phyloP scores from a whole-genome alignment of 1,140 invertebrate species.

The Aphidius gifuensis region DNA sequence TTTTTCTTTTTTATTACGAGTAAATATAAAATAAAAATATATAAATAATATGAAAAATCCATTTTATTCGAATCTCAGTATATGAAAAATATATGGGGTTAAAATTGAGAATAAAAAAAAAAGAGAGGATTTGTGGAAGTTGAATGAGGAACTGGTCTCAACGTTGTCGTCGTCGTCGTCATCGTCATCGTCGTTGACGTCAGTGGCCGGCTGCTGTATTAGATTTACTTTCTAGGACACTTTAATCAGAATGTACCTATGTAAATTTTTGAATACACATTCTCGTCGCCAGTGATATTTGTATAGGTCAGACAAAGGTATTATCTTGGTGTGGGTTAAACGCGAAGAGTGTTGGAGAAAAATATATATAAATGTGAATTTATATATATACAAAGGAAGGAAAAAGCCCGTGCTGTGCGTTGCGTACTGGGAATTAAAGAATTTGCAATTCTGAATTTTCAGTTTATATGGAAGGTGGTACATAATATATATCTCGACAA shows the following conservation, averaged over 20 bases:
- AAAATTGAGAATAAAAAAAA: background rate
- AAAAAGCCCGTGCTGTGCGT: slow-evolving; percentile 22
- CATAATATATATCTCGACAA: background rate
- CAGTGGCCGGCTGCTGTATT: slow-evolving; percentile 44
- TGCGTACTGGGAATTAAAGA: slow-evolving; percentile 52
- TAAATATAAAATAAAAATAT: no score
- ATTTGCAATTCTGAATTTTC: slow-evolving; percentile 56
- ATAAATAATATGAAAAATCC: slow-evolving; percentile 12
- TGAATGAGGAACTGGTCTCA: background rate
- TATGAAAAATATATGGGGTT: background rate
- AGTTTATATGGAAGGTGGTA: slow-evolving; percentile 33
- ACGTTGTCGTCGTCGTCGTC: background rate
- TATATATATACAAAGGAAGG: slow-evolving; percentile 2
- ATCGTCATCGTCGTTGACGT: slow-evolving; percentile 5
- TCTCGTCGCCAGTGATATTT: slow-evolving; percentile 49
- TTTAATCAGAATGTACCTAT: slow-evolving; percentile 59
- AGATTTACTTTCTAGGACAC: slow-evolving; percentile 56
- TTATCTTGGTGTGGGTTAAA: slow-evolving; percentile 39
- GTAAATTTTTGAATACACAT: slow-evolving; percentile 59
- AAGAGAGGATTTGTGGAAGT: background rate
- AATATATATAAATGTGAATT: slow-evolving; percentile 1
- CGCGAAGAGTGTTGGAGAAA: slow-evolving; percentile 1
- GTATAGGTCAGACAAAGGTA: slow-evolving; percentile 56
- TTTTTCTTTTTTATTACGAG: no score
- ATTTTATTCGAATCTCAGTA: slow-evolving; percentile 21